Percentiles rank a stretch among this genome's conserved stretches.
Conservation (phyloP, 2,113 vertebrate species). For the Agelaius tricolor region DNA sequence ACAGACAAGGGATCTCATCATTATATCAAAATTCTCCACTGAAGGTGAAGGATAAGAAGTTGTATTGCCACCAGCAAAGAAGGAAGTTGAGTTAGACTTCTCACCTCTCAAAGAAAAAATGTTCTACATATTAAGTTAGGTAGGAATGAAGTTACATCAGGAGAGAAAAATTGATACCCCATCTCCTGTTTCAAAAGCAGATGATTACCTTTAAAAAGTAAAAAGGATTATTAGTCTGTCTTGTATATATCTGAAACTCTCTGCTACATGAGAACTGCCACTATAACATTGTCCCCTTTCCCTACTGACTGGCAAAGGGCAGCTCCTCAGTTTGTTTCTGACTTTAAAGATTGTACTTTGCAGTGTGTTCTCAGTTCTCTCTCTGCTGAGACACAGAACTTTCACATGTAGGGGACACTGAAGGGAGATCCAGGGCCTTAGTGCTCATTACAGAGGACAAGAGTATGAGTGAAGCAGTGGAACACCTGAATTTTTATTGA, state of each 20-base stretch:
- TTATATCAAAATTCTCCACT: background rate
- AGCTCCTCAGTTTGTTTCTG: background rate
- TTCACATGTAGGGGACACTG: background rate
- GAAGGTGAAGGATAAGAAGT: background rate
- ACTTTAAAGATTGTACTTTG: background rate
- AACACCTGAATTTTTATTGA: background rate
- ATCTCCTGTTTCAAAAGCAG: background rate
- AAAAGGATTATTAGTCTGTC: background rate
- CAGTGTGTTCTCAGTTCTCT: background rate
- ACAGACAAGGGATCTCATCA: background rate
- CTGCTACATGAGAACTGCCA: background rate
- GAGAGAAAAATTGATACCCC: background rate
- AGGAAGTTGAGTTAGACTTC: background rate
- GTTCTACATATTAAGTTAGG: background rate
- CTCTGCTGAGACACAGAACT: background rate
- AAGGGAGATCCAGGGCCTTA: fast-evolving
- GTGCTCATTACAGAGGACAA: background rate
- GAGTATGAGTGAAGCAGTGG: background rate
- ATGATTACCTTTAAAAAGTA: background rate
- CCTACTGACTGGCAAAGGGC: background rate
- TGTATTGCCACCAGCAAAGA: background rate
- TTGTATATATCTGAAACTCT: background rate
- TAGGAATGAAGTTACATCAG: background rate
- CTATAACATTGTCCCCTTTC: background rate
- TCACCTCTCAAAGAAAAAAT: background rate